Base-by-base conservation (phyloP, 23 tunicate species). In the Clavelina lepadiformis region DNA sequence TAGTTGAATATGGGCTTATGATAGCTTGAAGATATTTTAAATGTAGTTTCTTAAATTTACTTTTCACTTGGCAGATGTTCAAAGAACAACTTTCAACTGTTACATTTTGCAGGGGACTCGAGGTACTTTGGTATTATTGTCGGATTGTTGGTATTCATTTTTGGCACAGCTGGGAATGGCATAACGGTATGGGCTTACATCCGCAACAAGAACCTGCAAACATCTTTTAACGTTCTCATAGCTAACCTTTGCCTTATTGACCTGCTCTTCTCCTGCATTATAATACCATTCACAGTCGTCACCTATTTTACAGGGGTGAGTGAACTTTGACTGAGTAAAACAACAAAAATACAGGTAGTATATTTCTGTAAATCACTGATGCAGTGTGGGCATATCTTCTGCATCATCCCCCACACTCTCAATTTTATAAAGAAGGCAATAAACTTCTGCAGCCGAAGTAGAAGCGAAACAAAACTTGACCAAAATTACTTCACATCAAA, bases 161-260 rank as follows among this genome's bases (percentile, higher is more conserved):
- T 89, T 37, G 97, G 97, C 35, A 69, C 97, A 75, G 78, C 76
- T 0, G 91, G 97, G 46, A 89, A 89, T 47, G 85, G 85, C 3
- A 28, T 82, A 0, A 89, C 97, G n/a, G 81, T 89, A 38, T 81
- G 83, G 79, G 97, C 97, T 0, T 89, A 89, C 33, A 31, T 27
- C 8, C 61, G 83, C 11, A 89, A 70, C 85, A 81, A 67, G 65
- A 89, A 89, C 38, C 84, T 89, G 25, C 97, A 82, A 75, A 81
- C 85, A 0, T 77, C 97, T 0, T 89, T 89, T 53, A 89, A 89
- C 64, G 75, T 89, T 21, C 55, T 89, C 11, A 81, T 89, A 18
- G 97, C 97, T 31, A 89, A 89, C 31, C 61, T 89, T 13, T 89
- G 97, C 38, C 31, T 60, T 11, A 74, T 89, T 19, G 89, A 89